These are phyloP conservation scores for Ctenopoma kingsleyae DNA, from an alignment of 2,797 vertebrate species.

Conservation along the genomic window DNA sequence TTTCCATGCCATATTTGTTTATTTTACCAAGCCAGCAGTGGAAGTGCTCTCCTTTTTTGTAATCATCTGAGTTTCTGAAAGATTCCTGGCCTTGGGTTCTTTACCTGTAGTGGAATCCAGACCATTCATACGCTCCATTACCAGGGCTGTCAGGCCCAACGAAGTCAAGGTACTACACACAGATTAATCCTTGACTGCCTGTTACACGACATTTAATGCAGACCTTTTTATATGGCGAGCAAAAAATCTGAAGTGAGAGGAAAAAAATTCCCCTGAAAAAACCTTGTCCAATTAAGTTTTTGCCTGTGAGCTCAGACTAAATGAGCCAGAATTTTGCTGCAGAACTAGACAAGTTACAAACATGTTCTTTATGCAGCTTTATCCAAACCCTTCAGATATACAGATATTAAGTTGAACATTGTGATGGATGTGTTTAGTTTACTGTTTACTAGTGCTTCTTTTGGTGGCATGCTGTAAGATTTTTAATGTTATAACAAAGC, in stretches of 20 bases:
- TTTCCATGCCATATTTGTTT: slow-evolving; percentile 79
- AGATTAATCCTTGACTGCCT: slow-evolving; percentile 66
- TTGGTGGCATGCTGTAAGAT: too few relatives aligned
- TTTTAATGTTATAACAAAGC: too few relatives aligned
- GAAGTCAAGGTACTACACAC: slow-evolving; percentile 56
- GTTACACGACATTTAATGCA: slow-evolving; percentile 67
- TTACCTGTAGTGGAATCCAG: slow-evolving; percentile 71
- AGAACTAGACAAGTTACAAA: too few relatives aligned
- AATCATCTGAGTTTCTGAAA: slow-evolving; percentile 73
- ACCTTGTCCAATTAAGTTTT: slow-evolving; percentile 56
- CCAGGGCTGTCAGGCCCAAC: slow-evolving; percentile 63
- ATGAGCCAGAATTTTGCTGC: slow-evolving; percentile 32
- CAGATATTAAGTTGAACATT: too few relatives aligned
- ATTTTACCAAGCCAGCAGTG: slow-evolving; percentile 74
- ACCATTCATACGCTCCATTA: slow-evolving; percentile 75
- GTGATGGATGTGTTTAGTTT: too few relatives aligned
- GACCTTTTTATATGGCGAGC: slow-evolving; percentile 60
- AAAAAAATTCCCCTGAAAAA: slow-evolving; percentile 38
- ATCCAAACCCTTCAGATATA: too few relatives aligned
- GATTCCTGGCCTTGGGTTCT: slow-evolving; percentile 71
- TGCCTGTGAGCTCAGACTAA: slow-evolving; percentile 53
- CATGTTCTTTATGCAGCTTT: too few relatives aligned
- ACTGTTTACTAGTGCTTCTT: too few relatives aligned
- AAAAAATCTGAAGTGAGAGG: slow-evolving; percentile 31
- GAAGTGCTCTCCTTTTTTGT: slow-evolving; percentile 75